Evolutionary conservation across 2,113 vertebrate species (phyloP), one percentile per base, ranked within the genome.

Genomic region (Motacilla tschutschensis): DNA sequence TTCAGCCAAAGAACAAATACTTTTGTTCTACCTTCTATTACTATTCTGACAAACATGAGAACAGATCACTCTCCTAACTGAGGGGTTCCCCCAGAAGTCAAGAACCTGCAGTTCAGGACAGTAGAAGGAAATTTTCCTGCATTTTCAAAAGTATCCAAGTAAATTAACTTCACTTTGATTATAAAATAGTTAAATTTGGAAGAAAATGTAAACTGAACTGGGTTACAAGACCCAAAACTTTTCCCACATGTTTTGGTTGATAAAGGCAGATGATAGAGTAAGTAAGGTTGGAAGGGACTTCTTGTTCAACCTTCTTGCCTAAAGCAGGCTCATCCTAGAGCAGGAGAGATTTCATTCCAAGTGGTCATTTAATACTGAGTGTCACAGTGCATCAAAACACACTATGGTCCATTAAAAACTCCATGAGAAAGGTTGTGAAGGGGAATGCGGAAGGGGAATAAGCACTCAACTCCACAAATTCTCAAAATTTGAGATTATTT

Each of bases 361-460:
- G 51, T 15, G 12, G 8, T 80, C 22, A 6, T 77, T 51, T 60
- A 74, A 58, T 29, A 24, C 9, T 35, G 31, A 28, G 10, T 38
- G 11, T 82, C 70, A 36, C 18, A 22, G 5, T 33, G 12, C 12
- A 35, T 80, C 60, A 35, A 75, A 82, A 43, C 31, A 62, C 1
- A 3, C 44, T 18, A 1, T 7, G 40, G 7, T 66, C 24, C 57
- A 25, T 59, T 63, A 66, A 59, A 26, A 85, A 24, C 1, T 13
- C 28, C 5, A 8, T 43, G 73, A 9, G 31, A 60, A 83, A 48
- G 54, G 24, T 19, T 69, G 13, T 0, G 0, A 22, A 35, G 21
- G 11, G 31, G 31, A 57, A 48, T 83, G 25, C 41, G 33, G 53
- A 44, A 78, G 38, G 19, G 22, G 20, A 74, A n/a, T 60, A 50